phyloP scores from a whole-genome alignment of 2,797 vertebrate species.

The Saxicola maurus region DNA sequence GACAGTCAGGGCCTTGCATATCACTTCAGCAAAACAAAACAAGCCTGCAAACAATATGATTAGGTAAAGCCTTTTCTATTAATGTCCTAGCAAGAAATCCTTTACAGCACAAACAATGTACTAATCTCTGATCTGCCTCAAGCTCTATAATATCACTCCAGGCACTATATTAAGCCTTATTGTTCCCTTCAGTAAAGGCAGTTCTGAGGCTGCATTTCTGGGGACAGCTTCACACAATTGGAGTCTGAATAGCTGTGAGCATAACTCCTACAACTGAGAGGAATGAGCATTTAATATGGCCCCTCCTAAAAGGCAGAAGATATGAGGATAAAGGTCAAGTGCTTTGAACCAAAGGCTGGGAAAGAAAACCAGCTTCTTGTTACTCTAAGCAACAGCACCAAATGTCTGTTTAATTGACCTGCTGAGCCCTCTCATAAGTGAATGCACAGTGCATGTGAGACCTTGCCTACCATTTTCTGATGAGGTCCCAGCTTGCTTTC shows the following conservation, averaged over 20 bases:
- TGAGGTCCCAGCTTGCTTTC: neutral
- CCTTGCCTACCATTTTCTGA: neutral
- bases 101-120: conserved; percentile 35
- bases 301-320: neutral
- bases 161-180: conserved; percentile 57
- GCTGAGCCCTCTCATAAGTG: neutral
- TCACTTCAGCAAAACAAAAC: conserved; percentile 39
- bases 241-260: neutral
- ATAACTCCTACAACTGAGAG: neutral
- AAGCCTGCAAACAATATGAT: conserved; percentile 36
- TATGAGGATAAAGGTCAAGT: conserved; percentile 20
- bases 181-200: conserved; percentile 26
- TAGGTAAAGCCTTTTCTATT: conserved; percentile 54
- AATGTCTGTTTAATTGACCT: neutral
- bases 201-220: neutral
- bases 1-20: conserved; percentile 12
- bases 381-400: fast-evolving
- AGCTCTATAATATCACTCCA: conserved; percentile 13
- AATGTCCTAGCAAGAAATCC: conserved; percentile 44
- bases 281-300: neutral
- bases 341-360: neutral
- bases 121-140: conserved; percentile 36
- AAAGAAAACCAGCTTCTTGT: neutral
- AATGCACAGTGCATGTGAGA: neutral
- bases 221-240: neutral